phyloP scores from a whole-genome alignment of 2,113 vertebrate genomes.

The Chrysochloris asiatica region DNA sequence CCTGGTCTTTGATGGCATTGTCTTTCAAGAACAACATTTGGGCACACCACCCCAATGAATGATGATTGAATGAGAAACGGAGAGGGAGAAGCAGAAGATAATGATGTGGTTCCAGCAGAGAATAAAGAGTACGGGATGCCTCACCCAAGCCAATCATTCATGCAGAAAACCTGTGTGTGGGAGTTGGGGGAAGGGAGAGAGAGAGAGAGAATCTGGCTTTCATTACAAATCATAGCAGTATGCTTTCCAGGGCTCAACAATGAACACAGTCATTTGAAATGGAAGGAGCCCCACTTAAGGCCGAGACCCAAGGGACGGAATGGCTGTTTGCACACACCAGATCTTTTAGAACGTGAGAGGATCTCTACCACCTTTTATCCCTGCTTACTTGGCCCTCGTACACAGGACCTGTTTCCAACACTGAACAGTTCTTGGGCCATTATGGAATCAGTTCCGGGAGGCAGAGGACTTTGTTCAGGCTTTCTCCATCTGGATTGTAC shows the following conservation, averaged over 20 bases:
- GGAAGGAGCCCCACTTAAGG: background rate
- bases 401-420: background rate
- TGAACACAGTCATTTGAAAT: background rate
- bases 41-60: background rate
- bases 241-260: background rate
- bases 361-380: accelerated
- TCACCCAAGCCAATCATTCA: background rate
- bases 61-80: background rate
- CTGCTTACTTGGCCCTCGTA: background rate
- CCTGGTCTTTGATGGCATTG: background rate
- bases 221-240: background rate
- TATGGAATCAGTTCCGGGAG: background rate
- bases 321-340: too few relatives aligned
- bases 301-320: background rate
- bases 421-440: background rate
- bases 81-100: background rate
- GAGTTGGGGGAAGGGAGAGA: background rate
- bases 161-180: background rate
- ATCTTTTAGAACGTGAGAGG: background rate
- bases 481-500: background rate
- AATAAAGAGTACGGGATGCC: background rate
- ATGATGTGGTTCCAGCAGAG: background rate
- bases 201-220: background rate
- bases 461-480: background rate
- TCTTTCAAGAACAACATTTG: background rate